Percentiles rank a stretch among this genome's conserved stretches.
These are phyloP conservation scores for Isotomurus palustris DNA, from an alignment of 2,888 invertebrate species.

Conservation along the genomic window DNA sequence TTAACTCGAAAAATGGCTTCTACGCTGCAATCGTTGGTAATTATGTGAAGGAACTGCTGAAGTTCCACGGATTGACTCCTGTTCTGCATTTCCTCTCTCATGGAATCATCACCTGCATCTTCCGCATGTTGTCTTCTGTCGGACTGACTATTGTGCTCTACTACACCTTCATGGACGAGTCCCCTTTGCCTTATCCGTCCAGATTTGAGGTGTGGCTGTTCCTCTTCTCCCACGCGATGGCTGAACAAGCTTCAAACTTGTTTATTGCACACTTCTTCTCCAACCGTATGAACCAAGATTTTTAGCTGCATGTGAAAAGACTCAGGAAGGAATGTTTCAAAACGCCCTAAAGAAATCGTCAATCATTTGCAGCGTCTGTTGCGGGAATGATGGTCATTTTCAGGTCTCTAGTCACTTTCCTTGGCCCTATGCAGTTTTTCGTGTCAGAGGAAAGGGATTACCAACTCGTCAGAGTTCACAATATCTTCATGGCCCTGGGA, in stretches of 20 bases:
- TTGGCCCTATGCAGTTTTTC: conserved; percentile 13
- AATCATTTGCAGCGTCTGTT: conserved; percentile 12
- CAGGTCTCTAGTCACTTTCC: conserved; percentile 5
- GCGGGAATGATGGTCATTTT: conserved; percentile 17
- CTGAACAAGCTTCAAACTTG: conserved; percentile 6
- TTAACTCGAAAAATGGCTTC: neutral
- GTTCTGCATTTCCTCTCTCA: conserved; percentile 25
- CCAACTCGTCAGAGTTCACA: neutral
- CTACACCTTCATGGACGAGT: conserved; percentile 2
- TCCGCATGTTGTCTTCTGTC: conserved; percentile 6
- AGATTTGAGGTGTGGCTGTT: conserved; percentile 17
- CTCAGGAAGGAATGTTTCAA: too few species aligned
- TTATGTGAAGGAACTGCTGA: conserved; percentile 21
- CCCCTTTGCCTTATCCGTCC: conserved; percentile 1
- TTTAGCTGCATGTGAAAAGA: conserved; percentile 15
- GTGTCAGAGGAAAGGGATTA: too few species aligned
- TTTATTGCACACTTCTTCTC: conserved; percentile 22
- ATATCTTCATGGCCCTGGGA: conserved; percentile 11
- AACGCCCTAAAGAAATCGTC: too few species aligned
- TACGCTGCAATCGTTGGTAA: neutral
- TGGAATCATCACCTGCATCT: conserved; percentile 5
- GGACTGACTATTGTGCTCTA: conserved; percentile 13
- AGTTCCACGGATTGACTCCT: conserved; percentile 32
- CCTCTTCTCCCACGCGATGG: conserved; percentile 17
- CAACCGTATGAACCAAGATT: too few species aligned